A percentile compares a stretch with the other conserved stretches of the same genome.
These are phyloP conservation scores for Apus apus DNA, from an alignment of 2,113 vertebrate species.

Conservation along the genomic window DNA sequence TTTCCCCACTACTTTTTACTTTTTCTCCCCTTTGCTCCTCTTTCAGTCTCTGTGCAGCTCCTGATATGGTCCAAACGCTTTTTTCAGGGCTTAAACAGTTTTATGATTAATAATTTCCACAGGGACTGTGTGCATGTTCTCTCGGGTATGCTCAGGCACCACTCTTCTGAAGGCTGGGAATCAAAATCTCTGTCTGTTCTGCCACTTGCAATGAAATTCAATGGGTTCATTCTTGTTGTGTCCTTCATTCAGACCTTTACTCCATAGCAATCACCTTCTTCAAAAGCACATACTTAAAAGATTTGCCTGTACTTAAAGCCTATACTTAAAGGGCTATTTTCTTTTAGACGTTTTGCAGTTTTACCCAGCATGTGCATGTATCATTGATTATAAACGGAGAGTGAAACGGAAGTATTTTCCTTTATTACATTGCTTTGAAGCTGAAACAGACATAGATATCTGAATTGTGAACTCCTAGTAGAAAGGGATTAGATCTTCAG, in stretches of 20 bases:
- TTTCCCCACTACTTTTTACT: neutral
- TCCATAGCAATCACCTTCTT: neutral
- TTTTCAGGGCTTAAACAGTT: conserved; percentile 18
- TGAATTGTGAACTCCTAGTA: neutral
- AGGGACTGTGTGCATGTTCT: neutral
- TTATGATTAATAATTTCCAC: conserved; percentile 18
- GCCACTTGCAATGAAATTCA: neutral
- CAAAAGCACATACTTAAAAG: neutral
- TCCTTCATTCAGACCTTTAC: neutral
- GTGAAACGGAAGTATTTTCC: neutral
- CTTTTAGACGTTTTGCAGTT: neutral
- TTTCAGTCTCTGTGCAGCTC: neutral
- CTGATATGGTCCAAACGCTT: neutral
- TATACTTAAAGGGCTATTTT: neutral
- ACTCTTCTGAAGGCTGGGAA: neutral
- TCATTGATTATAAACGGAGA: neutral
- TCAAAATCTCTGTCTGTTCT: neutral
- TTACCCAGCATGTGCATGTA: neutral
- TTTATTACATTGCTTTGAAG: neutral
- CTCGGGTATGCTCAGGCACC: neutral
- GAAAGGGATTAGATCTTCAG: neutral
- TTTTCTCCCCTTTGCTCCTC: neutral
- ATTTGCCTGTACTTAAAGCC: neutral
- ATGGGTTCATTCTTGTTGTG: neutral
- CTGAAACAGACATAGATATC: neutral